Evolutionary conservation across 1,140 invertebrate species (phyloP), one percentile per base, ranked within the genome.

Genomic region (Heterodera schachtii): DNA sequence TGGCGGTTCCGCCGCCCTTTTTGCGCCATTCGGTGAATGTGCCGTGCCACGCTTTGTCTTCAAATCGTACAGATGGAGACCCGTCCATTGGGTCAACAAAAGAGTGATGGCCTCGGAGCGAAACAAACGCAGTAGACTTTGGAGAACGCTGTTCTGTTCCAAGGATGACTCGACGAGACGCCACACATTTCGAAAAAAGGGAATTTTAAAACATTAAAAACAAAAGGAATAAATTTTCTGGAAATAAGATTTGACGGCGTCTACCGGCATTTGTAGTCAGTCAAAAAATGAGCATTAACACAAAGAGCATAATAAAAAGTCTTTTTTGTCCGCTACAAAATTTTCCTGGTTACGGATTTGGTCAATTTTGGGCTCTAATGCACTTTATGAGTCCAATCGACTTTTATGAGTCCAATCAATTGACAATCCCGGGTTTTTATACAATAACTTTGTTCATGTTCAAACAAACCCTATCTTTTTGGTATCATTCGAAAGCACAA

Each of bases 61-160:
- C 9, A 85, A 19, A 60, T 84, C 74, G 73, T 69, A 87, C 52
- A 85, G 66, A 44, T 81, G 57, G 16, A 85, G 73, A n/a, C 84
- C 84, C 11, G 84, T 86, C 84, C 84, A 85, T 81, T 85, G 85
- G 64, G 85, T 86, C 9, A 85, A 67, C 7, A 86, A 52, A 41
- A 86, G 66, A 3, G 84, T 80, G 52, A 86, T 82, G 3, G 85
- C 85, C 47, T 85, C 85, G 19, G 81, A 84, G 3, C 84, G 84
- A 31, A 86, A 84, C 16, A 85, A 11, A 19, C 76, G 69, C 21
- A 86, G 44, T n/a, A 86, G 67, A 57, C 60, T 79, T 0, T 31
- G 11, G 9, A 86, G 9, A 44, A 73, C 47, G 74, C 66, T 73
- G 57, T 86, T 49, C 44, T 70, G 47, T 7, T 66, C 19, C 41